Base-by-base conservation (phyloP, 2,797 vertebrate species). In the Hydrocynus forskahlii region DNA sequence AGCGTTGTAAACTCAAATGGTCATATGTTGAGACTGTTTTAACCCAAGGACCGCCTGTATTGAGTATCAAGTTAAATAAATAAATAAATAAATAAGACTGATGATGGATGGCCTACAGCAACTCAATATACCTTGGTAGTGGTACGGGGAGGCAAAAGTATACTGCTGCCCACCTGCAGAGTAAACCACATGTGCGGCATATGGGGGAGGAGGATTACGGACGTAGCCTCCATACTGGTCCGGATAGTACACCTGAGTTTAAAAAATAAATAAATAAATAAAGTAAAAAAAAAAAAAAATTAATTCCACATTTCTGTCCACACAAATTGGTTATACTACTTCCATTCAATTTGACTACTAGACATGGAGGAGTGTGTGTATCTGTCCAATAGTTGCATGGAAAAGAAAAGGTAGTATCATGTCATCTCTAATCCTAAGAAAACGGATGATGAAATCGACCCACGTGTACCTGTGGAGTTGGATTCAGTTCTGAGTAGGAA, bases 101-200 rank as follows among this genome's bases (percentile, higher is more conserved):
- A 66, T 40, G 63, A 66, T 29, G 6, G 35, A 17, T 66, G 35
- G 7, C 63, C 45, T 52, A 21, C 29, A 43, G 52, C 17, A 69
- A 6, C 16, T 52, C n/a, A 21, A 40, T 78, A 17, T 93, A 96
- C 95, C 95, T 94, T 92, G 94, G 87, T 94, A 93, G 2, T 96
- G 95, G 75, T 97, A 96, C 21, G 96, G 96, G 81, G 95, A 97
- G 14, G 96, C 93, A 75, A 96, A 90, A 3, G 95, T 91, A 40
- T 97, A 97, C 0, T 95, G 94, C 87, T 97, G 96, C 55, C 97
- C 96, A 0, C 93, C 95, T 40, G 96, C 93, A 66, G 96, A 88
- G 81, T 97, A 98, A 17, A 97, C 87, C 57, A 97, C 91, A 87
- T 97, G 97, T 64, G 96, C 91, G 25, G 93, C 92, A 9, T 93